These are phyloP conservation scores for Tipula unca DNA, from an alignment of 2,888 invertebrate genomes.

Conservation along the genomic window DNA sequence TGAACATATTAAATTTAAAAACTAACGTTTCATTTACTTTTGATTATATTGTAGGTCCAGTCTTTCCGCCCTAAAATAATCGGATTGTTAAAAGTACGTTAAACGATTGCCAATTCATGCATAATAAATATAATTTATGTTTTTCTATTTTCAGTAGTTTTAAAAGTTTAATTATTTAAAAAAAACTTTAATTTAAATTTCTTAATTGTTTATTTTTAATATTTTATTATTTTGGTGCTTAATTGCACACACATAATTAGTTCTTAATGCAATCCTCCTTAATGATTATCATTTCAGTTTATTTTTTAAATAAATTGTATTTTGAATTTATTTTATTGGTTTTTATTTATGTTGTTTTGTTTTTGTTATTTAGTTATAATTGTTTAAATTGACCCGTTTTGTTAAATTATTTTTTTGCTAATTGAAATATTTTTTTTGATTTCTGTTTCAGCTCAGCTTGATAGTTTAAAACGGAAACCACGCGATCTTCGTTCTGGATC, in stretches of 20 bases:
- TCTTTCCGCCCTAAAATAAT: not conserved
- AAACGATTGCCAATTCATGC: not conserved
- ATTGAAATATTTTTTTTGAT: not conserved
- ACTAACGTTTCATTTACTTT: not conserved
- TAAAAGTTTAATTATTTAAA: not conserved
- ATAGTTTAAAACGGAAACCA: not conserved
- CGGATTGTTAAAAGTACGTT: not conserved
- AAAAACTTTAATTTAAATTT: not conserved
- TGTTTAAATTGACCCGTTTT: not conserved
- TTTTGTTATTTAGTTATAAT: not conserved
- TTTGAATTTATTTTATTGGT: not conserved
- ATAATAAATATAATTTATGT: not conserved
- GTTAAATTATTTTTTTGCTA: not conserved
- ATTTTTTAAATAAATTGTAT: not conserved
- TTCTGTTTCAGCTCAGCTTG: not conserved
- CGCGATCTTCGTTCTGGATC: not conserved
- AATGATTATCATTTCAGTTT: not conserved
- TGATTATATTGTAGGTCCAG: not conserved
- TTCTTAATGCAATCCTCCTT: not conserved
- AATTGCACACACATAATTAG: not conserved
- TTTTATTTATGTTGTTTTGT: not conserved
- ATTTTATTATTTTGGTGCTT: not conserved
- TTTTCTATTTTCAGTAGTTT: not conserved
- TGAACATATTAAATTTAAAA: not conserved
- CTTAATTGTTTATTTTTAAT: not conserved